Base-by-base conservation (phyloP, 2,113 vertebrate genomes). In the Laticauda colubrina region DNA sequence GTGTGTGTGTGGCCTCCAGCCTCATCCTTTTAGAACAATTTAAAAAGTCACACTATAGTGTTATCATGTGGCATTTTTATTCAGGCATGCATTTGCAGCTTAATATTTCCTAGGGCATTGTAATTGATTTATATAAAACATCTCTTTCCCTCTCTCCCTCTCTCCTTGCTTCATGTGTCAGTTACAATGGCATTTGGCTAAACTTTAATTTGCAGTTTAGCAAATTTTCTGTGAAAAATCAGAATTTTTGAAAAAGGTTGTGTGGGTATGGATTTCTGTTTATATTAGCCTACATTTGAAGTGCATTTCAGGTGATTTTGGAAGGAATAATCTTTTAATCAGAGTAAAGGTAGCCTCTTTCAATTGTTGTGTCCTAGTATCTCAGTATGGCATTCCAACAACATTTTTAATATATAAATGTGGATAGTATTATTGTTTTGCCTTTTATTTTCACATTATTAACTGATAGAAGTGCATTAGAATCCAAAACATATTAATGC, bases 11-110 rank as follows among this genome's bases (percentile, higher is more conserved):
- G 48, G 61, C 88, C 92, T 91, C 94, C 92, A 57, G 93, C 26
- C 88, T 57, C 91, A 64, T 93, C 51, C 88, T 81, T 86, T 87
- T 10, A 86, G 90, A 94, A 90, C 56, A 93, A 93, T 95, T 94
- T 94, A 64, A 94, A 20, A 85, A 92, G 94, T 94, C 95, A 94
- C 90, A 89, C 69, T 57, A 56, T 93, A 89, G 93, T 91, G 64
- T 96, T 95, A 89, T 96, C 93, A 95, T 96, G 85, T 87, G 88
- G 56, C n/a, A 3, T 94, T 97, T 96, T 90, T 91, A 94, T 61
- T 91, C 88, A 53, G 86, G 91, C 89, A 92, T 95, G 55, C 89
- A 91, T 53, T 92, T 97, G 92, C 90, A 89, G 43, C 89, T 95
- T 95, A 93, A 90, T 94, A 95, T 95, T 95, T 95, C 90, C 93